A percentile compares a stretch with the other conserved stretches of the same genome.
These are phyloP conservation scores for Tetropium fuscum DNA, from an alignment of 2,888 invertebrate species.

Conservation along the genomic window DNA sequence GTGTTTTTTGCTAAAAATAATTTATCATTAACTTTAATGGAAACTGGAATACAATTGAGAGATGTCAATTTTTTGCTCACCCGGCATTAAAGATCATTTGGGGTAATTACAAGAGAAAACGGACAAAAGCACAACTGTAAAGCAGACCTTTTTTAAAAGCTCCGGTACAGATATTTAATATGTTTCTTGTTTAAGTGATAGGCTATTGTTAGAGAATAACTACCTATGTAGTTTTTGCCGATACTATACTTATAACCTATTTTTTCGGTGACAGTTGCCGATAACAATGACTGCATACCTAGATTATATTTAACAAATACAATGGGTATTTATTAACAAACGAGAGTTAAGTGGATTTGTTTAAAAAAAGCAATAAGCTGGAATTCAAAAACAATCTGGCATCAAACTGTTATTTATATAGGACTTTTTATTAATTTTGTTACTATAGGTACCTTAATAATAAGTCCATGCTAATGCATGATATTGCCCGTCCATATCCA, in stretches of 20 bases:
- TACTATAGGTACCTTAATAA: too few species aligned
- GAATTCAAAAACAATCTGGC: neutral
- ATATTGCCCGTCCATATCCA: too few species aligned
- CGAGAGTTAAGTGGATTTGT: neutral
- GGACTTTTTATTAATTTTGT: too few species aligned
- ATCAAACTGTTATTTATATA: too few species aligned
- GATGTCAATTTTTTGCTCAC: conserved; percentile 14
- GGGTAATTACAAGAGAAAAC: conserved; percentile 14
- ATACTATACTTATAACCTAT: too few species aligned
- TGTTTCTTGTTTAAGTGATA: neutral
- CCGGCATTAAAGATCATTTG: conserved; percentile 8
- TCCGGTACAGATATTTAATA: neutral
- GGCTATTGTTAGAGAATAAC: neutral
- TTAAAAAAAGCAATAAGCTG: neutral
- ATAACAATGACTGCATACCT: too few species aligned
- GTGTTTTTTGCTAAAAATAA: conserved; percentile 17
- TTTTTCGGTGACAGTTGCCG: neutral
- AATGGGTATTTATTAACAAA: conserved; percentile 1
- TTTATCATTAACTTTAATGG: conserved; percentile 24
- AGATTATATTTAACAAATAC: conserved; percentile 12
- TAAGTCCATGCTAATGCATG: too few species aligned
- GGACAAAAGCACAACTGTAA: neutral
- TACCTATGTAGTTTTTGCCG: neutral
- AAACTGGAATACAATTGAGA: conserved; percentile 7
- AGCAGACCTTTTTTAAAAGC: neutral